phyloP scores from a whole-genome alignment of 2,797 vertebrate genomes.

The Astyanax mexicanus region DNA sequence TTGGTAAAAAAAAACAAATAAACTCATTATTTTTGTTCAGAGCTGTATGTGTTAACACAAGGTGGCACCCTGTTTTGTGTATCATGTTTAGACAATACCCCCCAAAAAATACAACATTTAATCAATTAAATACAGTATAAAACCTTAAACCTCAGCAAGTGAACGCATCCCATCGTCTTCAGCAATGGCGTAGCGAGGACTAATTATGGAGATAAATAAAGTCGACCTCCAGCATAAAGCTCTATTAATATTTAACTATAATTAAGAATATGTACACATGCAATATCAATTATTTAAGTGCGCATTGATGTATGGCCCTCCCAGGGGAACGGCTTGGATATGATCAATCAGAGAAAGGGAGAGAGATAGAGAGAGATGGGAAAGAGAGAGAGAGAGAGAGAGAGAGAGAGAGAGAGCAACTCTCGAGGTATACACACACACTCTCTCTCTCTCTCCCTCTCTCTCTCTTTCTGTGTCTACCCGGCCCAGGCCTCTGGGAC shows the following conservation, averaged over 20 bases:
- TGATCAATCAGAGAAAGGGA: conserved; percentile 67
- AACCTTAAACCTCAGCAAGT: neutral
- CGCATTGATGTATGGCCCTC: conserved; percentile 74
- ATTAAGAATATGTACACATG: conserved; percentile 78
- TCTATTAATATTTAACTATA: conserved; percentile 76
- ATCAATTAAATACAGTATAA: neutral
- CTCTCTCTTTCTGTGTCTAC: conserved; percentile 56
- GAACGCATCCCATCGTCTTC: conserved; percentile 8
- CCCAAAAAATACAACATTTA: neutral
- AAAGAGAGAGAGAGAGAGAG: conserved; percentile 27
- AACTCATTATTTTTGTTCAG: too few relatives aligned
- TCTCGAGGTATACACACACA: too few relatives aligned
- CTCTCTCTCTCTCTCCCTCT: conserved; percentile 56
- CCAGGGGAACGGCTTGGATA: conserved; percentile 66
- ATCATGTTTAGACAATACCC: neutral
- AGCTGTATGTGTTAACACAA: neutral
- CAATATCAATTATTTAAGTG: conserved; percentile 75
- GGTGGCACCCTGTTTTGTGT: neutral
- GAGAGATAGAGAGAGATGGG: conserved; percentile 38
- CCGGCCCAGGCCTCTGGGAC: conserved; percentile 59
- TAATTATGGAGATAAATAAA: conserved; percentile 61
- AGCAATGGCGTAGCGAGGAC: conserved; percentile 50
- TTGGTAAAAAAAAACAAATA: too few relatives aligned
- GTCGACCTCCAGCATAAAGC: conserved; percentile 60
- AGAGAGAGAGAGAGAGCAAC: conserved; percentile 20